These are phyloP conservation scores for Myrmecobius fasciatus DNA, from an alignment of 2,113 vertebrate species.

Conservation along the genomic window DNA sequence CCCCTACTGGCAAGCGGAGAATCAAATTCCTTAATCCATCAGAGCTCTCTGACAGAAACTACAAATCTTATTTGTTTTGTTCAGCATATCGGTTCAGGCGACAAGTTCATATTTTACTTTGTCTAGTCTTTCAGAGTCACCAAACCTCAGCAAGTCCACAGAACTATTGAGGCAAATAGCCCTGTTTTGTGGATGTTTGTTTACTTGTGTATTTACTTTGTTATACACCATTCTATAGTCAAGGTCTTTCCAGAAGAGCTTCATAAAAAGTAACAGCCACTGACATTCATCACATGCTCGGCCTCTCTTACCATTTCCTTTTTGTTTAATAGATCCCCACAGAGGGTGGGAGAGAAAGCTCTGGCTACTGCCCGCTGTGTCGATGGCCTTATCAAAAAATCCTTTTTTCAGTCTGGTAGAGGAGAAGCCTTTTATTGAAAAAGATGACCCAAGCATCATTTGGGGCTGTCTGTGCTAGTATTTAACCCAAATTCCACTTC, in stretches of 20 bases:
- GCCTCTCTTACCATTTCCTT: conserved; percentile 64
- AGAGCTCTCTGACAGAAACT: conserved; percentile 40
- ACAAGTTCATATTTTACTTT: conserved; percentile 17
- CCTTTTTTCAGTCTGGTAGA: not conserved
- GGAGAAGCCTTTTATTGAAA: conserved; percentile 44
- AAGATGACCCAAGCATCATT: conserved; percentile 34
- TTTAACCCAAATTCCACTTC: conserved; percentile 7
- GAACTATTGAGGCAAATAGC: conserved; percentile 9
- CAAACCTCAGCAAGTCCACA: conserved; percentile 53
- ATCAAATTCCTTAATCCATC: conserved; percentile 41
- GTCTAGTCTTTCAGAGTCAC: conserved; percentile 18
- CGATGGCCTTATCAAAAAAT: conserved; percentile 17
- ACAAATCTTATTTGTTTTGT: conserved; percentile 57
- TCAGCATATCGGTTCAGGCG: not conserved
- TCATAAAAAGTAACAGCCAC: conserved; percentile 64
- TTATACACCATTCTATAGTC: conserved; percentile 1
- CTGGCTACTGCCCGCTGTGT: not conserved
- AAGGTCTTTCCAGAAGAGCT: conserved; percentile 61
- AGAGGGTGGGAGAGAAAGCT: conserved; percentile 31
- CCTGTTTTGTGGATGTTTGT: not conserved
- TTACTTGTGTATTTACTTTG: conserved; percentile 61
- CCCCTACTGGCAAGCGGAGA: not conserved
- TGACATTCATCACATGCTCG: conserved; percentile 46
- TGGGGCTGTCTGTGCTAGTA: conserved; percentile 1
- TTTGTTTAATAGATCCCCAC: conserved; percentile 59